These are phyloP conservation scores for Monarcha castaneiventris DNA, from an alignment of 2,113 vertebrate species.

Conservation along the genomic window DNA sequence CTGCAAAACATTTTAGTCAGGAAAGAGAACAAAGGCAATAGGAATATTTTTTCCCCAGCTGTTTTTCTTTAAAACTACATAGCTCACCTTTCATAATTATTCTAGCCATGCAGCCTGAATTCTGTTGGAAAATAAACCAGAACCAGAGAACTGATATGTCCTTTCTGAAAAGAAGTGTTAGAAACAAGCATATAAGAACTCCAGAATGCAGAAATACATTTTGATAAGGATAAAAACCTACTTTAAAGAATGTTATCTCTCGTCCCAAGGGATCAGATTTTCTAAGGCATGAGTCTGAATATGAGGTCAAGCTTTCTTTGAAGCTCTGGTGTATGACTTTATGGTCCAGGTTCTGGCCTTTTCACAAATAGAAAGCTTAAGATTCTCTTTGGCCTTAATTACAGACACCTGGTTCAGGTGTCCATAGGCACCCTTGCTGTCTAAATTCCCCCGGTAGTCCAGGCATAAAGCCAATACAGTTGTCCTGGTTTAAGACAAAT, in stretches of 20 bases:
- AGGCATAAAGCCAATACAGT: not conserved
- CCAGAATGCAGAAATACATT: not conserved
- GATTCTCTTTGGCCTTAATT: not conserved
- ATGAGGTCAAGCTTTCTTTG: not conserved
- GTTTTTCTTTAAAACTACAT: not conserved
- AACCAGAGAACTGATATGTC: not conserved
- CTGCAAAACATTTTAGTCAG: not conserved
- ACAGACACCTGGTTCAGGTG: not conserved
- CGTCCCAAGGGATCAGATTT: not conserved
- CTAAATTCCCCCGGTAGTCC: not conserved
- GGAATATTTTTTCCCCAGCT: not conserved
- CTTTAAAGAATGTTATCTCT: not conserved
- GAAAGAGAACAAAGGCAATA: slow-evolving; percentile 9
- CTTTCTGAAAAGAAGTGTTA: not conserved
- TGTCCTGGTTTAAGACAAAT: too few species aligned
- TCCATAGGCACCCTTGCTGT: not conserved
- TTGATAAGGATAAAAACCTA: not conserved
- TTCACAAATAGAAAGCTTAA: not conserved
- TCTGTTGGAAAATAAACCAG: not conserved
- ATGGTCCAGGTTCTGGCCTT: not conserved
- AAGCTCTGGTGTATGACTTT: not conserved
- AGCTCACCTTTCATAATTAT: not conserved
- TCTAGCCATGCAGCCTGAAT: not conserved
- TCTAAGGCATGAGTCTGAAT: not conserved
- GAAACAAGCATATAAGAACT: not conserved